Conservation (phyloP, 2,797 vertebrate genomes). For the Eremophila alpestris region DNA sequence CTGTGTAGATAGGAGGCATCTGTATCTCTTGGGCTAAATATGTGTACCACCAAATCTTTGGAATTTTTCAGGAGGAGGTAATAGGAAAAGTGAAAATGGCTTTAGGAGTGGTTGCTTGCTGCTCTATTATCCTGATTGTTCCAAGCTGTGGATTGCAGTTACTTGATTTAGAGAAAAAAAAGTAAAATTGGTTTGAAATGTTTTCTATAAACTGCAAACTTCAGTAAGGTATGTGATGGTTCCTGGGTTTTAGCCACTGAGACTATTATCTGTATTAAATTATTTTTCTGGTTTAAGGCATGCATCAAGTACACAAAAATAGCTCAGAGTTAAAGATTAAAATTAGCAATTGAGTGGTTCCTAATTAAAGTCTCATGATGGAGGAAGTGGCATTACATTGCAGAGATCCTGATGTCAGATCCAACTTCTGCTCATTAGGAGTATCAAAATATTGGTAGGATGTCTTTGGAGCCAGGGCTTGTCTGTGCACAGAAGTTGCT, state of each 20-base stretch:
- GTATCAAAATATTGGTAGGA: background rate
- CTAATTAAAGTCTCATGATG: conserved; percentile 21
- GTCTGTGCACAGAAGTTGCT: background rate
- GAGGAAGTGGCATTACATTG: background rate
- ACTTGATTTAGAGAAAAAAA: background rate
- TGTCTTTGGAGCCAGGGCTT: background rate
- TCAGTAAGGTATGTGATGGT: background rate
- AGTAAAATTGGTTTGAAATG: background rate
- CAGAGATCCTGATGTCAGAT: background rate
- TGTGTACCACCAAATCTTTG: background rate
- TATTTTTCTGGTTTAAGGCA: background rate
- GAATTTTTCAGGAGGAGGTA: background rate
- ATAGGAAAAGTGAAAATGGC: background rate
- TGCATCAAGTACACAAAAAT: background rate
- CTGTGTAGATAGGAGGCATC: background rate
- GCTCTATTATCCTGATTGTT: background rate
- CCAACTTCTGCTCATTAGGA: background rate
- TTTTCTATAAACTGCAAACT: background rate
- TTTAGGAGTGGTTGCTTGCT: background rate
- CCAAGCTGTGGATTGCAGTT: background rate
- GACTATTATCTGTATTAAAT: background rate
- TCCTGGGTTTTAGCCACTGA: background rate
- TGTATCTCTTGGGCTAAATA: rapidly evolving
- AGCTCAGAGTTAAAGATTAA: conserved; percentile 37
- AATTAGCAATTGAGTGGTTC: conserved; percentile 13